Base-by-base conservation (phyloP, 35 echinoderm and acorn worm species). In the Antedon bifida region DNA sequence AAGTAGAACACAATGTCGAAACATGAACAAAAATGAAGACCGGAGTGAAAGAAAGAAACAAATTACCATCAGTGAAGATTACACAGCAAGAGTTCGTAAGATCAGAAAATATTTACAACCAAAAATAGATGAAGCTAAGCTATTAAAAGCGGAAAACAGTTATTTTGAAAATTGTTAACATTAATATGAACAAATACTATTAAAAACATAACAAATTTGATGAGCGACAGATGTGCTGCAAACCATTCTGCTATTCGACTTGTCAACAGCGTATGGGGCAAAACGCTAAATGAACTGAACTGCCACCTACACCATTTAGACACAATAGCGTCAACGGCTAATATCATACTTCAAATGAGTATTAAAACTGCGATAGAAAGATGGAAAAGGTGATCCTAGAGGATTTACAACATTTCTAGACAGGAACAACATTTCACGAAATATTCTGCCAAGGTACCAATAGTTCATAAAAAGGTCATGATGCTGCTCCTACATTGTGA, bases 301-400 rank as follows among this genome's bases (percentile, higher is more conserved):
- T 83, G 82, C 38, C 84, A 86, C 34, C 36, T 86, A n/a, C 84
- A 86, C 32, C 84, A 74, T n/a, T 38, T 86, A 0, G 73, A 86
- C 56, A 36, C 84, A 9, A 42, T 86, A 5, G 33, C 84, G 0
- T 39, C 21, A 9, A 8, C 75, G 0, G 77, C 38, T 4, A 80
- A 87, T 17, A 17, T 87, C 0, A 33, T 87, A 8, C 26, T 87
- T 14, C 77, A 80, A 73, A 34, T 87, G 1, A 87, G 80, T 26
- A n/a, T n/a, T n/a, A n/a, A 87, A 74, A 21, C 73, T 87, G 26
- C 5, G 85, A 14, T 87, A 21, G 17, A 87, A 87, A 74, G 85
- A 87, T 26, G 85, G 85, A 11, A 80, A 80, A n/a, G 85, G 77
- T 12, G 85, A 87, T 81, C 85, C 77, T 5, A 87, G 80, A 80